These are phyloP conservation scores for Pandion haliaetus DNA, from an alignment of 2,113 vertebrate species.

Conservation along the genomic window DNA sequence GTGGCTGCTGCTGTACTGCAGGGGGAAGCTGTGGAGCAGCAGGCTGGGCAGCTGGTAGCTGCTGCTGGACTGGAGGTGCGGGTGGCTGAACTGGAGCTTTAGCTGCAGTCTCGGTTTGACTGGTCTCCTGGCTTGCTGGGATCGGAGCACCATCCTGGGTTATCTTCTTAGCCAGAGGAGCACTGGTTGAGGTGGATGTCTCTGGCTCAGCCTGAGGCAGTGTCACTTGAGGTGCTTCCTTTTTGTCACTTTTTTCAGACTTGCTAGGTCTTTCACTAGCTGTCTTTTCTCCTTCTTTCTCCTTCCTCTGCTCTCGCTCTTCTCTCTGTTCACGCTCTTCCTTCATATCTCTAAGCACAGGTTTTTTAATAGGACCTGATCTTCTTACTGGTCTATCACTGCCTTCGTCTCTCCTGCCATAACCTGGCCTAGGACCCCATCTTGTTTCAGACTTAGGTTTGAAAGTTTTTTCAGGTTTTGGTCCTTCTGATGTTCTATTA, in stretches of 20 bases:
- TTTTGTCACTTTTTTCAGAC: slow-evolving; percentile 82
- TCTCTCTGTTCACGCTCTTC: slow-evolving; percentile 94
- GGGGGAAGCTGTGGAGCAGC: slow-evolving; percentile 17
- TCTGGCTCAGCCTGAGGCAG: slow-evolving; percentile 74
- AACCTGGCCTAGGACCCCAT: slow-evolving; percentile 88
- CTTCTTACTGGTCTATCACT: slow-evolving; percentile 88
- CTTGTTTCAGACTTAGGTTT: slow-evolving; percentile 93
- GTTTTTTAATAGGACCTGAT: slow-evolving; percentile 97
- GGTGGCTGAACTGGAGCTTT: slow-evolving; percentile 50
- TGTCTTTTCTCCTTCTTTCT: slow-evolving; percentile 85
- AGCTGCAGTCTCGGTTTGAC: slow-evolving; percentile 25
- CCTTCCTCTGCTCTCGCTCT: slow-evolving; percentile 91
- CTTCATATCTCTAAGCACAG: slow-evolving; percentile 96
- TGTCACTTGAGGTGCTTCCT: slow-evolving; percentile 62
- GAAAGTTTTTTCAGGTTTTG: slow-evolving; percentile 89
- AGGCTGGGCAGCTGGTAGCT: slow-evolving; percentile 1
- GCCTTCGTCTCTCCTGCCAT: slow-evolving; percentile 86
- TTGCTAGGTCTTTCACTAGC: slow-evolving; percentile 78
- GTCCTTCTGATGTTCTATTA: slow-evolving; percentile 73
- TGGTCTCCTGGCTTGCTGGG: slow-evolving; percentile 20
- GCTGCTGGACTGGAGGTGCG: not conserved
- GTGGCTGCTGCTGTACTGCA: not conserved
- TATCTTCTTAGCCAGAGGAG: slow-evolving; percentile 48
- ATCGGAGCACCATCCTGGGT: slow-evolving; percentile 40
- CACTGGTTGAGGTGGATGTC: not conserved